Base-by-base conservation (phyloP, 2,113 vertebrate species). In the Plecturocebus donacophilus region DNA sequence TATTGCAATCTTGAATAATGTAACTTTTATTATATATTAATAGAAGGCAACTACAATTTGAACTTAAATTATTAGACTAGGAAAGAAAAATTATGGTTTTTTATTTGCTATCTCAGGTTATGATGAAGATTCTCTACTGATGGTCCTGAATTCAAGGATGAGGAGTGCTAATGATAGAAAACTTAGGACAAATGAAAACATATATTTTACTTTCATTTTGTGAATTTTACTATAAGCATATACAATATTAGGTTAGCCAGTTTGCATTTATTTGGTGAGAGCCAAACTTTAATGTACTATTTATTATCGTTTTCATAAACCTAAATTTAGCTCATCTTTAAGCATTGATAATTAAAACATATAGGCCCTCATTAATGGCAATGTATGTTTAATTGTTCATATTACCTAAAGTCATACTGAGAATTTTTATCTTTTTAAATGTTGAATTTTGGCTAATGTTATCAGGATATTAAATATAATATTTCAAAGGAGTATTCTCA, bases 41-140 rank as follows among this genome's bases (percentile, higher is more conserved):
- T n/a, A 66, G n/a, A 98, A 97, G 21, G 42, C 90, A 96, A 90
- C 47, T 9, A 97, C 27, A 93, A 96, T 97, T 98, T 94, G 96
- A 97, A 97, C 86, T 91, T 61, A 17, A 86, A 87, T 81, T 84
- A 75, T 90, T 90, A 94, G 17, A 32, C 3, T 94, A 77, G 7
- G 4, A 89, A 87, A 23, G 38, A 71, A 94, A 76, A 64, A n/a
- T 32, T 32, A 70, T 42, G n/a, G 25, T 47, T 87, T 64, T 97
- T 92, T 76, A 90, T 49, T 94, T 92, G 3, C 56, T 94, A 73
- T 3, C 10, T 97, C 20, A 93, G 80, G 42, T 92, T 94, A 82
- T 84, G 2, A 90, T 64, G 58, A 83, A n/a, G 4, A 8, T 87
- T 81, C 21, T 87, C 92, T 94, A 89, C 35, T 96, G 38, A 70